Base-by-base conservation (phyloP, 1,140 invertebrate genomes). In the Caenorhabditis briggsae region DNA sequence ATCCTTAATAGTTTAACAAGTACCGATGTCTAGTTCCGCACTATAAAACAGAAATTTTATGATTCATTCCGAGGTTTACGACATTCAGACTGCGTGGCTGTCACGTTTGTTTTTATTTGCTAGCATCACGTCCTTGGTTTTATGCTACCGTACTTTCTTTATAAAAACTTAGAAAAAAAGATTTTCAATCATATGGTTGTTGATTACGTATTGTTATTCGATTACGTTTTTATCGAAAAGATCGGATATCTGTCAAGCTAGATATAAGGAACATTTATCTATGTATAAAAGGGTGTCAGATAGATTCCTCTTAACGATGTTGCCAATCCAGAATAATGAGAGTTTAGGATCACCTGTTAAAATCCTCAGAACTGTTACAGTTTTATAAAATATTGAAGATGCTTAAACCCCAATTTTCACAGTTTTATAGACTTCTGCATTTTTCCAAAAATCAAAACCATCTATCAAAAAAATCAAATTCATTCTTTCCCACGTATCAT, bases 1-100 rank as follows among this genome's bases (percentile, higher is more conserved):
- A 64, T 64, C 59, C 59, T 9, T 64, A 64, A 64, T 64, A 64
- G 59, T 64, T 64, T 64, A 64, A 64, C 59, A 33, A 64, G 20
- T 64, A 64, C 59, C 33, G 23, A 64, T 18, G 59, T 64, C 59
- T 64, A 64, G 59, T 64, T 64, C 59, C 59, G 23, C 59, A 12
- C 59, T 64, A 64, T 64, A 33, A 64, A 64, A 16, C 59, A 64
- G 11, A 33, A 12, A 64, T 33, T 20, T 14, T 33, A 33, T 33
- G 59, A 64, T 18, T 64, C 59, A 64, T 64, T 64, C 25, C 59
- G 25, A 64, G 59, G 59, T 64, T 64, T 64, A 14, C 23, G 25
- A 33, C 9, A 14, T 8, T 16, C 11, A 33, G 11, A 64, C 25
- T 41, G 8, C 25, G 33, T 58, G 14, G 14, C n/a, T 58, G n/a